These are phyloP conservation scores for Chymomyza procnemis DNA, from an alignment of 2,888 invertebrate genomes.

Conservation along the genomic window DNA sequence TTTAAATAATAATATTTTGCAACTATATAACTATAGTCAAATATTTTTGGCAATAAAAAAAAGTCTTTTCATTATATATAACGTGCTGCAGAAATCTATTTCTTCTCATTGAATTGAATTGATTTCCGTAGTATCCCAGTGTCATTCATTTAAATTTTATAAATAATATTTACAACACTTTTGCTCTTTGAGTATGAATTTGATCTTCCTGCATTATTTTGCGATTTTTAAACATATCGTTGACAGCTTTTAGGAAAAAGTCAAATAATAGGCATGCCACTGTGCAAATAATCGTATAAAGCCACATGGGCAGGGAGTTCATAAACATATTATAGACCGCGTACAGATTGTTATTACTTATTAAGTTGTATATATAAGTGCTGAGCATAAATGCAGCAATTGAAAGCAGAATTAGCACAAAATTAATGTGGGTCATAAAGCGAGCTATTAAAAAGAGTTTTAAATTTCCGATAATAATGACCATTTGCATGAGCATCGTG, in stretches of 20 bases:
- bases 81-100: too few species aligned
- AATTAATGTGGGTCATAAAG: constrained; percentile 80
- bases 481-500: constrained; percentile 80
- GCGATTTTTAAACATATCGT: neutral
- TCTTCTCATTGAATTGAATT: too few species aligned
- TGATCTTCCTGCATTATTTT: neutral
- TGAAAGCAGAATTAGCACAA: constrained; percentile 80
- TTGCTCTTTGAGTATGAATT: neutral
- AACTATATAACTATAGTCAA: too few species aligned
- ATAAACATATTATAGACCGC: constrained; percentile 82
- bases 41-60: too few species aligned
- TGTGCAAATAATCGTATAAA: constrained; percentile 80
- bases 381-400: constrained; percentile 80
- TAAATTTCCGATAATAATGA: constrained; percentile 81
- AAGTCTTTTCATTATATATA: too few species aligned
- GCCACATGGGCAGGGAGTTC: constrained; percentile 81
- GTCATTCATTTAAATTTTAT: too few species aligned
- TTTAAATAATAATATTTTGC: too few species aligned
- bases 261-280: constrained; percentile 81
- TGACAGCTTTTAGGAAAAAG: constrained; percentile 36
- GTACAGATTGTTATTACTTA: constrained; percentile 81
- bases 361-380: constrained; percentile 81
- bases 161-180: neutral
- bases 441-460: constrained; percentile 82
- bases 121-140: too few species aligned